phyloP scores from a whole-genome alignment of 2,888 invertebrate genomes.

The Scaptomyza reducta region DNA sequence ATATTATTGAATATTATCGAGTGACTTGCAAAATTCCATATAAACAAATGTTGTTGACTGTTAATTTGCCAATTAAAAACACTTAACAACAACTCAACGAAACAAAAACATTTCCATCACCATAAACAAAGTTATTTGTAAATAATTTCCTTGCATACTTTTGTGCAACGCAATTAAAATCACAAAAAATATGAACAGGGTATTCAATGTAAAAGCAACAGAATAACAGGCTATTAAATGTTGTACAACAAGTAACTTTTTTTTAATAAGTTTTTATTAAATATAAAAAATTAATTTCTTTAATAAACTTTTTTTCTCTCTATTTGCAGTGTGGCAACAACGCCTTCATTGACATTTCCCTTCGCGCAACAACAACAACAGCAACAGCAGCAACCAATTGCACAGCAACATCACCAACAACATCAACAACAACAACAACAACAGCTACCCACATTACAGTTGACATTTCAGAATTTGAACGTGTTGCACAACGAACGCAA shows the following conservation, averaged over 20 bases:
- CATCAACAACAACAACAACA: conserved; percentile 55
- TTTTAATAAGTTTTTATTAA: no score
- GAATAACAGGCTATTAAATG: no score
- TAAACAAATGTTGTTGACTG: no score
- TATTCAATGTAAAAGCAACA: no score
- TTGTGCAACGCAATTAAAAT: conserved; percentile 10
- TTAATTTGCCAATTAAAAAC: no score
- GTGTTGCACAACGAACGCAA: conserved; percentile 86
- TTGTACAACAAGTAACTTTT: no score
- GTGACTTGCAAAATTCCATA: no score
- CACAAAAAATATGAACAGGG: no score
- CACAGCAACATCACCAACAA: conserved; percentile 41
- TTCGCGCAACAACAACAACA: conserved; percentile 78
- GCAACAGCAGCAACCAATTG: conserved; percentile 23
- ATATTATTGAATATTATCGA: no score
- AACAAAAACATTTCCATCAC: background rate
- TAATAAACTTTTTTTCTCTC: background rate
- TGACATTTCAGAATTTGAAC: conserved; percentile 88
- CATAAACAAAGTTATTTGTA: no score
- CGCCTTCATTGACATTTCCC: conserved; percentile 85
- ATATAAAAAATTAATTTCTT: background rate
- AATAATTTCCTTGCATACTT: conserved; percentile 40
- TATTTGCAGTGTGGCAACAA: conserved; percentile 36
- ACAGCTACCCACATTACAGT: conserved; percentile 87
- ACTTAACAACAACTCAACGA: no score